Evolutionary conservation across 2,113 vertebrate genomes (phyloP).

Genomic region (Tragulus kanchil): DNA sequence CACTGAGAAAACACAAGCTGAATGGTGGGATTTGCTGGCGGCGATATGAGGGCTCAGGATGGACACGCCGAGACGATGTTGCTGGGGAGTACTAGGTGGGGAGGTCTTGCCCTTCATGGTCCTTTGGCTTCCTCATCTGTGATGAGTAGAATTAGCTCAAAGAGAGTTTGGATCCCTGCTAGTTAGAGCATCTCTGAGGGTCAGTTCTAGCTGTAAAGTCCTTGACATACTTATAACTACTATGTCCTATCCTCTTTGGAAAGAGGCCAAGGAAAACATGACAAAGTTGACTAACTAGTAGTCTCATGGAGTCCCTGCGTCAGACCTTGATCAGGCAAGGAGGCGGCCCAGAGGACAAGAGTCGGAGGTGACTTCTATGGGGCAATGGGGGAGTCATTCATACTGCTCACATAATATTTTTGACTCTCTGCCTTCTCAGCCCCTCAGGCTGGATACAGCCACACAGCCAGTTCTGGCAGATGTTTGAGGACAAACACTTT

Average conservation of each 20-base stretch:
- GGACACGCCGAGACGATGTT: neutral
- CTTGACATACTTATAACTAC: neutral
- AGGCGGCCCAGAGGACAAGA: neutral
- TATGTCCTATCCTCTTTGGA: neutral
- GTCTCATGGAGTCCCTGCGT: neutral
- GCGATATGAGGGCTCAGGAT: neutral
- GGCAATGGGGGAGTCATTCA: neutral
- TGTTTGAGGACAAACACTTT: neutral
- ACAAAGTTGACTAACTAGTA: neutral
- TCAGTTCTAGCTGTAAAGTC: neutral
- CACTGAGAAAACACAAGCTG: neutral
- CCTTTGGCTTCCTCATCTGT: neutral
- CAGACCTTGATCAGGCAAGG: neutral
- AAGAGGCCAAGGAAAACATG: neutral
- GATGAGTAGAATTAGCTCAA: neutral
- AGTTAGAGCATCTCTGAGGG: neutral
- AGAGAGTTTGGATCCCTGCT: neutral
- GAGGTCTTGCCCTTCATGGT: neutral
- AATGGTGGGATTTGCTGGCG: neutral
- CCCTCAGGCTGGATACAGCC: neutral
- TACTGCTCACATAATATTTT: neutral
- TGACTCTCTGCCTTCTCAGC: neutral
- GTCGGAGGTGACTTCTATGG: neutral
- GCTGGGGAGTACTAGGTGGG: no score
- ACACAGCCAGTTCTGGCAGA: neutral